These are phyloP conservation scores for Tachina lurida DNA, from an alignment of 2,888 invertebrate genomes.

Conservation along the genomic window DNA sequence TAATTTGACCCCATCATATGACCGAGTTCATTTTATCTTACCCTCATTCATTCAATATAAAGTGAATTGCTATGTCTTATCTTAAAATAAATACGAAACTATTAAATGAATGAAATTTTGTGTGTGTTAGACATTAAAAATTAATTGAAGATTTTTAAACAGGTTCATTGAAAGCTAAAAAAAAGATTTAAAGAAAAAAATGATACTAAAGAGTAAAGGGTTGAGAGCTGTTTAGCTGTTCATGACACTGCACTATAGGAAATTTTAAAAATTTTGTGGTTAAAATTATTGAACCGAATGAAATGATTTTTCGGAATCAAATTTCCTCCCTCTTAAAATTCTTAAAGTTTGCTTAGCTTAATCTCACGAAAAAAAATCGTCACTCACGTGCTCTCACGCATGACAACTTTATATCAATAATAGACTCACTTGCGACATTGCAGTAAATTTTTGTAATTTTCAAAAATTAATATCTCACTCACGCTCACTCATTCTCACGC, in stretches of 20 bases:
- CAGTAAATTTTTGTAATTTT: no score
- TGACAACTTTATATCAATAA: no score
- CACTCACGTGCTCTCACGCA: no score
- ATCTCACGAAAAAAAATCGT: no score
- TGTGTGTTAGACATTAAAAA: slow-evolving; percentile 45
- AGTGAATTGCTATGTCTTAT: neutral
- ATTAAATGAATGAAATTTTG: slow-evolving; percentile 68
- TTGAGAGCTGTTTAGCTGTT: slow-evolving; percentile 1
- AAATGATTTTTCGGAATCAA: no score
- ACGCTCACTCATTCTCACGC: no score
- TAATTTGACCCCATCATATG: neutral
- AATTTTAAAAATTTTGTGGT: no score
- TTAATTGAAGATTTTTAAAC: slow-evolving; percentile 17
- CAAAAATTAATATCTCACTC: no score
- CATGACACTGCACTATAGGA: slow-evolving; percentile 20
- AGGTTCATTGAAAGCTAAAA: slow-evolving; percentile 33
- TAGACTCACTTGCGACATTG: no score
- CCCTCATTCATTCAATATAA: slow-evolving; percentile 9
- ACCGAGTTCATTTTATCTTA: slow-evolving; percentile 49
- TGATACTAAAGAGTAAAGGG: slow-evolving; percentile 15
- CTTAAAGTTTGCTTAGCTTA: no score
- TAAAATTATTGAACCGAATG: no score
- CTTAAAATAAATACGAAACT: slow-evolving; percentile 5
- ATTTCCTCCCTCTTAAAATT: no score
- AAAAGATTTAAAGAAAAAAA: neutral